Conservation (phyloP, 2,113 vertebrate species). For the Eurystomus gularis region DNA sequence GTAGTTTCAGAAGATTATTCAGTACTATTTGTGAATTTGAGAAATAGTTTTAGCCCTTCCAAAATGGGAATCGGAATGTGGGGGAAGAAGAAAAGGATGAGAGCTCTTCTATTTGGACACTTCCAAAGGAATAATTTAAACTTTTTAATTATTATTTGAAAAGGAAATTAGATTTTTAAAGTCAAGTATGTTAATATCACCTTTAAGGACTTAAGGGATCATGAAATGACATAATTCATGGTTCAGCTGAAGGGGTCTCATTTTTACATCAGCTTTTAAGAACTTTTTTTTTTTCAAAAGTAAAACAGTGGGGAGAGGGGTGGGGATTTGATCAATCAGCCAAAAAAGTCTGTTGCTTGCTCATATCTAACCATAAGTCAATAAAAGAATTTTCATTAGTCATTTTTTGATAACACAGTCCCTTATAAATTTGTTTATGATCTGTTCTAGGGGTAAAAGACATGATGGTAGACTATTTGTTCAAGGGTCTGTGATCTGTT, state of each 20-base stretch:
- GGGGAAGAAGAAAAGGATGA: not conserved
- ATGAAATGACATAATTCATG: not conserved
- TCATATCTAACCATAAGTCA: not conserved
- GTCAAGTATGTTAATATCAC: not conserved
- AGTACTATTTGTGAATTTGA: not conserved
- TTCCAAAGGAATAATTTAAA: not conserved
- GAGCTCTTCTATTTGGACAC: not conserved
- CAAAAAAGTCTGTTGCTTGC: not conserved
- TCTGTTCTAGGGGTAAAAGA: not conserved
- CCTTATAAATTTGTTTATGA: not conserved
- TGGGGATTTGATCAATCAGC: not conserved
- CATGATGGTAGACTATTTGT: not conserved
- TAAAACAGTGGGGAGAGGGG: accelerated
- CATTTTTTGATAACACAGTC: not conserved
- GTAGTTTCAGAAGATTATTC: not conserved
- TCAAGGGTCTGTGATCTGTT: not conserved
- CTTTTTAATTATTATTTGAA: not conserved
- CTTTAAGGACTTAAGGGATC: not conserved
- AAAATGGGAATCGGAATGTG: not conserved
- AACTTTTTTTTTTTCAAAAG: not conserved
- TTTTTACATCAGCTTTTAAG: not conserved
- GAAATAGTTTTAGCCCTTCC: not conserved
- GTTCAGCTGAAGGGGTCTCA: not conserved
- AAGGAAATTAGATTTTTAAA: not conserved
- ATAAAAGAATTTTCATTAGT: not conserved